These are phyloP conservation scores for Brachynemurus nebulosus DNA, from an alignment of 2,888 invertebrate species.

Conservation along the genomic window DNA sequence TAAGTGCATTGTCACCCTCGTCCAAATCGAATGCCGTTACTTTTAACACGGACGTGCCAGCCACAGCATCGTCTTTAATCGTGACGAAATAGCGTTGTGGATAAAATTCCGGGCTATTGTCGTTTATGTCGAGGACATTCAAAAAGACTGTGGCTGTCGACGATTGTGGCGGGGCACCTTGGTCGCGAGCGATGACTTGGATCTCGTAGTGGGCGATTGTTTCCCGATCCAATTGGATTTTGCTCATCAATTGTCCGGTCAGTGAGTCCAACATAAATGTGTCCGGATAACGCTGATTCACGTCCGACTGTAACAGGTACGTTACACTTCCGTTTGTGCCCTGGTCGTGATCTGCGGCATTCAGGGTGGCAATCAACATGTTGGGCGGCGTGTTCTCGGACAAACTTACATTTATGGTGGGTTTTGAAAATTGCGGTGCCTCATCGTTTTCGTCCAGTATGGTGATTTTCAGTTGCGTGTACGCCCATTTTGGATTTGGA, in stretches of 20 bases:
- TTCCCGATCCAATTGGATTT: conserved; percentile 69
- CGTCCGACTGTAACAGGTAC: conserved; percentile 63
- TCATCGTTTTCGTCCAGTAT: conserved; percentile 93
- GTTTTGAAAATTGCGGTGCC: conserved; percentile 70
- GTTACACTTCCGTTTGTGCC: conserved; percentile 86
- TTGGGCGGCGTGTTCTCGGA: conserved; percentile 69
- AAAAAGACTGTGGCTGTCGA: conserved; percentile 78
- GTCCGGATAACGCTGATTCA: conserved; percentile 67
- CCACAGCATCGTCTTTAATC: conserved; percentile 50
- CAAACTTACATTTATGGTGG: conserved; percentile 56
- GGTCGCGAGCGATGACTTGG: conserved; percentile 77
- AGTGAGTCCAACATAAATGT: conserved; percentile 70
- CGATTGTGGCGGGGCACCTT: conserved; percentile 79
- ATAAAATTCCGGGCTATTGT: conserved; percentile 86
- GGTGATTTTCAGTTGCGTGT: conserved; percentile 76
- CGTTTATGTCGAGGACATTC: conserved; percentile 75
- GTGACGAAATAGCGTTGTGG: conserved; percentile 74
- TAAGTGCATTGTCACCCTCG: conserved; percentile 73
- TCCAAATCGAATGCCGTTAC: conserved; percentile 77
- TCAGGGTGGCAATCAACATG: conserved; percentile 68
- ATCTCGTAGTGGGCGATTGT: conserved; percentile 64
- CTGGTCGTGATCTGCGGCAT: conserved; percentile 83
- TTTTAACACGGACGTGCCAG: conserved; percentile 52
- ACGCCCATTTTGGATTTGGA: conserved; percentile 86
- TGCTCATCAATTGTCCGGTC: conserved; percentile 72